Percentiles rank a stretch among this genome's conserved stretches.
Conservation (phyloP, 2,888 invertebrate genomes). For the Metallyticus violacea region DNA sequence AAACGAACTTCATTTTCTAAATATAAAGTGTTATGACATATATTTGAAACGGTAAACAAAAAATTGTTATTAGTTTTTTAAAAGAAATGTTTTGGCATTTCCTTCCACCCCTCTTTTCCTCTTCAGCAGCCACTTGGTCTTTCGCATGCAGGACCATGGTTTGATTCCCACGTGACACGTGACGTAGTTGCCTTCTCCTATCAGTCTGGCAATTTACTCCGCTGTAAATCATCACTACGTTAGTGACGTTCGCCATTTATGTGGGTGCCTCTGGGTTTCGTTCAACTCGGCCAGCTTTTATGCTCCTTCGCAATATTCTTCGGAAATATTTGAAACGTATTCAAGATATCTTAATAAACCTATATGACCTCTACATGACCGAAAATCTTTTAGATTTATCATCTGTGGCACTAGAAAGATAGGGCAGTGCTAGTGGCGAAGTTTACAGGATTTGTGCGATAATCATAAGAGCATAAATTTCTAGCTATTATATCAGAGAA, state of each 20-base stretch:
- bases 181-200: background rate
- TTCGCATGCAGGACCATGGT: background rate
- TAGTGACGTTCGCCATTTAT: background rate
- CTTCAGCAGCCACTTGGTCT: background rate
- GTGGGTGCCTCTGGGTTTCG: background rate
- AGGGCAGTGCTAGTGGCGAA: too few species aligned
- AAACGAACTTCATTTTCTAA: too few species aligned
- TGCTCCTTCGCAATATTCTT: background rate
- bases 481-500: too few species aligned
- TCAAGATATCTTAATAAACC: too few species aligned
- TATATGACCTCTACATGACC: too few species aligned
- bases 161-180: background rate
- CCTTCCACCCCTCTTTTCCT: background rate
- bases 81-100: background rate
- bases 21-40: too few species aligned
- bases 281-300: background rate
- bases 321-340: background rate
- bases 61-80: too few species aligned
- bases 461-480: too few species aligned
- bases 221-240: background rate
- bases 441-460: too few species aligned
- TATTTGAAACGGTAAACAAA: too few species aligned
- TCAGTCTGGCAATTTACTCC: background rate
- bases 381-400: too few species aligned
- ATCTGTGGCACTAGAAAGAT: too few species aligned